Evolutionary conservation across 2,113 vertebrate species (phyloP).

Genomic region (Fukomys damarensis): DNA sequence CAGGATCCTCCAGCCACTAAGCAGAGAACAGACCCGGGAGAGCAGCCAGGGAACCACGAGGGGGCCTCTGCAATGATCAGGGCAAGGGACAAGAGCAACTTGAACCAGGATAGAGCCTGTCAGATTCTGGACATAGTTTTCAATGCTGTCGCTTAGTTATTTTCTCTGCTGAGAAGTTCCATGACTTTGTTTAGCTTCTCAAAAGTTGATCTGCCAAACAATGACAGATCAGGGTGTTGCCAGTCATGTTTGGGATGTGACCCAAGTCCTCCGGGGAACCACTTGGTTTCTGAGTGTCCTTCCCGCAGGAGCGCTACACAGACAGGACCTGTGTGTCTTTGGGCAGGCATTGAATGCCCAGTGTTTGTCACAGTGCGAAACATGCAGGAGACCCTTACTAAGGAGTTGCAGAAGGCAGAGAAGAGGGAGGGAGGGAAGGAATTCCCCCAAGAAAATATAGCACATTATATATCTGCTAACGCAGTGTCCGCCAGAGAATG

Average conservation of each 20-base stretch:
- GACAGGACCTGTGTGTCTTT: neutral
- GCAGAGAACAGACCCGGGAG: neutral
- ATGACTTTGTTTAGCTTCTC: neutral
- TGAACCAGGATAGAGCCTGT: neutral
- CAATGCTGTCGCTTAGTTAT: neutral
- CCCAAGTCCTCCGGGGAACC: neutral
- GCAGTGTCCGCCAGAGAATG: neutral
- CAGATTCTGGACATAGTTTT: neutral
- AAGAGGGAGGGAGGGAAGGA: neutral
- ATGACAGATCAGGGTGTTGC: neutral
- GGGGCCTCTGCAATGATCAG: fast-evolving
- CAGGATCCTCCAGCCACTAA: neutral
- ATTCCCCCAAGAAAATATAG: neutral
- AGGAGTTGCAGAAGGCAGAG: neutral
- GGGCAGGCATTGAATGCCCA: neutral
- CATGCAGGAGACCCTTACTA: neutral
- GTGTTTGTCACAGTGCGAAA: neutral
- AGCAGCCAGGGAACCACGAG: neutral
- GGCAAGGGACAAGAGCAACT: neutral
- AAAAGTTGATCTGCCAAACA: neutral
- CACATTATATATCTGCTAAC: neutral
- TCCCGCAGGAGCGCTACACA: neutral
- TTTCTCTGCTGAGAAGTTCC: neutral
- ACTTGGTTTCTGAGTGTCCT: neutral
- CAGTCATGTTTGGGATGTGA: neutral